phyloP scores from a whole-genome alignment of 2,113 vertebrate genomes.

The Poecile atricapillus region DNA sequence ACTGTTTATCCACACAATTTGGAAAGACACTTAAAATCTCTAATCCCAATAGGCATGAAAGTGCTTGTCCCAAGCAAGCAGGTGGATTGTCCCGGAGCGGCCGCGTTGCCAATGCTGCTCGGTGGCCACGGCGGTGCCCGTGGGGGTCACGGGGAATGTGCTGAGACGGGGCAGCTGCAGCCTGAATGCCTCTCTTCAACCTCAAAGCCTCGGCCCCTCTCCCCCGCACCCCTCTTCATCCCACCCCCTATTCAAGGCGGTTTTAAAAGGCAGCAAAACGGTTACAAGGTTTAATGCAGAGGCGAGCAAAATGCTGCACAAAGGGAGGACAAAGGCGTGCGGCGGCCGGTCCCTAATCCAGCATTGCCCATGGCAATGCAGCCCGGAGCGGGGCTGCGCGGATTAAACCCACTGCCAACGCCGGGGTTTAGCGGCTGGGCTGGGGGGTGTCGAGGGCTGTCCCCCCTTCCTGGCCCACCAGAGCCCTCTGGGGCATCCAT shows the following conservation, averaged over 20 bases:
- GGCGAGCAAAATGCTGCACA: conserved; percentile 68
- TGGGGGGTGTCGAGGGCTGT: background rate
- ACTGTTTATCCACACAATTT: conserved; percentile 79
- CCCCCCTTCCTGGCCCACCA: background rate
- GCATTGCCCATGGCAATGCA: conserved; percentile 9
- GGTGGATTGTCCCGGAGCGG: conserved; percentile 57
- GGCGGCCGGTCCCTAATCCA: conserved; percentile 58
- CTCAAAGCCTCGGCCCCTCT: conserved; percentile 47
- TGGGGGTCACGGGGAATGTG: conserved; percentile 60
- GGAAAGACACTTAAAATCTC: conserved; percentile 79
- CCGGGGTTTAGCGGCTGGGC: background rate
- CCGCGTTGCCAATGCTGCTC: conserved; percentile 50
- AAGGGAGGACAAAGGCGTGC: conserved; percentile 62
- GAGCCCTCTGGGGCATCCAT: background rate
- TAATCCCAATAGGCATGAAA: conserved; percentile 91
- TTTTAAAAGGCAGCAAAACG: conserved; percentile 55
- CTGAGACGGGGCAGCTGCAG: conserved; percentile 74
- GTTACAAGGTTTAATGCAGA: conserved; percentile 65
- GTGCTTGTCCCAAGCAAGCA: conserved; percentile 70
- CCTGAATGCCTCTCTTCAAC: conserved; percentile 44
- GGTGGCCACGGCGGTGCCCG: conserved; percentile 48
- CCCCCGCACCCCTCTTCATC: background rate
- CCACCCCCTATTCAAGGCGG: conserved; percentile 57
- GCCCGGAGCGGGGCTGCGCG: conserved; percentile 4
- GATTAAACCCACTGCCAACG: conserved; percentile 64